Evolutionary conservation across 2,113 vertebrate genomes (phyloP).

Genomic region (Neodontobutis hainanensis): DNA sequence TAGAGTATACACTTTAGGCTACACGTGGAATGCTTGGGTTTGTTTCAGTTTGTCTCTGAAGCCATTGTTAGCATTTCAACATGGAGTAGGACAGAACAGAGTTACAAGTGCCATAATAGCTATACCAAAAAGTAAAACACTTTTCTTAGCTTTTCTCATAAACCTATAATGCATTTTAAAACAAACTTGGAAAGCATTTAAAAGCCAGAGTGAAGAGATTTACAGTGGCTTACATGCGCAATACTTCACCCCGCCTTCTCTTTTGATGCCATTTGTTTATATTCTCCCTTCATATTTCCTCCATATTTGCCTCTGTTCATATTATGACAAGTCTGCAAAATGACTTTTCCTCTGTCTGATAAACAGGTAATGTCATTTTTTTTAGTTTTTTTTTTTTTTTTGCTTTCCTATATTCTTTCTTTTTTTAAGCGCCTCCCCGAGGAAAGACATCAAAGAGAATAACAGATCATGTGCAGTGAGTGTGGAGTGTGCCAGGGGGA

Average conservation of each 20-base stretch:
- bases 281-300: constrained; percentile 43
- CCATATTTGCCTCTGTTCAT: constrained; percentile 43
- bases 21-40: constrained; percentile 37
- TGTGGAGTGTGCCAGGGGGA: constrained; percentile 61
- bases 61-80: constrained; percentile 45
- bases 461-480: constrained; percentile 72
- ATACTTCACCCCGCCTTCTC: constrained; percentile 15
- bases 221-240: constrained; percentile 27
- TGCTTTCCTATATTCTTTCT: constrained; percentile 13
- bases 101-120: background rate
- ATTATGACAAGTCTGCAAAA: constrained; percentile 63
- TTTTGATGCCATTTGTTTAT: constrained; percentile 60
- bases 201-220: constrained; percentile 22
- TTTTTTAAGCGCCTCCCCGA: constrained; percentile 55
- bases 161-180: constrained; percentile 64
- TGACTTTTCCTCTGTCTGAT: constrained; percentile 54
- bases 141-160: constrained; percentile 3
- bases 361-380: constrained; percentile 78
- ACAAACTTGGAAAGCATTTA: constrained; percentile 66
- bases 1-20: constrained; percentile 48
- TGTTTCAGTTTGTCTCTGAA: constrained; percentile 36
- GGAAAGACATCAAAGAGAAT: constrained; percentile 77
- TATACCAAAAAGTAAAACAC: background rate
- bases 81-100: constrained; percentile 13
- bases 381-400: constrained; percentile 41